phyloP scores from a whole-genome alignment of 2,113 vertebrate genomes.

The Alaudala cheleensis region DNA sequence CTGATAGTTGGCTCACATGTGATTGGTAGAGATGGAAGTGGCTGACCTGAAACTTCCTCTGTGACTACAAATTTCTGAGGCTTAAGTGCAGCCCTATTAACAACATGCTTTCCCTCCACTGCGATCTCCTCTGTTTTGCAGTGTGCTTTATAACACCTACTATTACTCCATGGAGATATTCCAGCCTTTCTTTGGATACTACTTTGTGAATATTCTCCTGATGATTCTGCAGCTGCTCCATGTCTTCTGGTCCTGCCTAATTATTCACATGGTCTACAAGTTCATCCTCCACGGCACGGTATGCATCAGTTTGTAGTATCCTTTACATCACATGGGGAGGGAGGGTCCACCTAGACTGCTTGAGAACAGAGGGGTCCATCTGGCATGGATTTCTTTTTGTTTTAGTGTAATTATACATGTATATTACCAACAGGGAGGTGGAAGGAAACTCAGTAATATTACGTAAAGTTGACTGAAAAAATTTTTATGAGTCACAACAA shows the following conservation, averaged over 20 bases:
- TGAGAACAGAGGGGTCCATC: not conserved
- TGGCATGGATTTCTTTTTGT: not conserved
- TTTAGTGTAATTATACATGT: not conserved
- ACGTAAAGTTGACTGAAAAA: not conserved
- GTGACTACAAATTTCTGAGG: not conserved
- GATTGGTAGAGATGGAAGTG: not conserved
- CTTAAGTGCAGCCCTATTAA: not conserved
- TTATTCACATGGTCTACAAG: conserved; percentile 87
- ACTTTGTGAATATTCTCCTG: conserved; percentile 86
- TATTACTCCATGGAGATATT: conserved; percentile 77
- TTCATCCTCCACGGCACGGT: conserved; percentile 86
- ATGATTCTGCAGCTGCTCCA: conserved; percentile 85
- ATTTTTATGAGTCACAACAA: not conserved
- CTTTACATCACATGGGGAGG: not conserved
- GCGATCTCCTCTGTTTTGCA: conserved; percentile 46
- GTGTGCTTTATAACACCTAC: conserved; percentile 80
- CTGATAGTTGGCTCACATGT: not conserved
- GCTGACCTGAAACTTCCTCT: not conserved
- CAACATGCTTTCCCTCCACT: not conserved
- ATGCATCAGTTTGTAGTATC: not conserved
- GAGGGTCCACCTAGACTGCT: not conserved
- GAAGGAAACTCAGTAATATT: not conserved
- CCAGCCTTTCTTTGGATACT: conserved; percentile 87
- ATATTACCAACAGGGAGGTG: not conserved
- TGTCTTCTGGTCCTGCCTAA: conserved; percentile 90